Conservation (phyloP, 2,888 invertebrate genomes). For the Ptycholaimellus sp. region DNA sequence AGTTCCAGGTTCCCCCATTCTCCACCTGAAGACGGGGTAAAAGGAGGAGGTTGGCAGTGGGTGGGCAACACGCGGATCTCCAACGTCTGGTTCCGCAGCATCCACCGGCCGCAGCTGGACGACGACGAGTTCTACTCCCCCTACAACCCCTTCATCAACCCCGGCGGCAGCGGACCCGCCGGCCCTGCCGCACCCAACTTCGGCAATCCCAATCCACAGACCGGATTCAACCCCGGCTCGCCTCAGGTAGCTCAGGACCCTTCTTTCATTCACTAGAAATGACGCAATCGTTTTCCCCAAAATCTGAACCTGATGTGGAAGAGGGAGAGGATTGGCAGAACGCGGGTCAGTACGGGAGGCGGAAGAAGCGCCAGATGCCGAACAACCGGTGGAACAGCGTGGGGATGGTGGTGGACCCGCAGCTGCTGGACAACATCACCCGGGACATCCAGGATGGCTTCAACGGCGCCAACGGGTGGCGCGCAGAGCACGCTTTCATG, state of each 20-base stretch:
- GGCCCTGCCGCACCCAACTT: conserved; percentile 3
- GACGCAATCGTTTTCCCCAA: no score
- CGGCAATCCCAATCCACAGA: conserved; percentile 4
- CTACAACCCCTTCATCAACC: conserved; percentile 10
- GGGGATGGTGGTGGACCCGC: conserved; percentile 17
- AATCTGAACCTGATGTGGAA: no score
- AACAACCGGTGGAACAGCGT: conserved; percentile 12
- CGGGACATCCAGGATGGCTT: conserved; percentile 13
- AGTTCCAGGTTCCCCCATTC: no score
- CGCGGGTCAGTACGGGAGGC: conserved; percentile 5
- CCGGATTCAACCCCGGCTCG: background rate
- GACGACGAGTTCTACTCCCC: conserved; percentile 14
- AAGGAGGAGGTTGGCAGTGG: no score
- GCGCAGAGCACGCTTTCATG: conserved; percentile 17
- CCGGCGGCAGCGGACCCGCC: no score
- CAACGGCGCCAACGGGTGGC: conserved; percentile 15
- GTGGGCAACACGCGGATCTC: conserved; percentile 18
- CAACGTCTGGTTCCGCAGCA: conserved; percentile 16
- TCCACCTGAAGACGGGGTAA: no score
- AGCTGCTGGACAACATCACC: conserved; percentile 17
- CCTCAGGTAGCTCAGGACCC: no score
- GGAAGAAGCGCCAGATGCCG: conserved; percentile 16
- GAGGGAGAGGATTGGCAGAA: background rate
- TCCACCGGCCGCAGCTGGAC: conserved; percentile 16
- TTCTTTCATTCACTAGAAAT: no score